These are phyloP conservation scores for Alitta virens DNA, from an alignment of 2,888 invertebrate species.

Conservation along the genomic window DNA sequence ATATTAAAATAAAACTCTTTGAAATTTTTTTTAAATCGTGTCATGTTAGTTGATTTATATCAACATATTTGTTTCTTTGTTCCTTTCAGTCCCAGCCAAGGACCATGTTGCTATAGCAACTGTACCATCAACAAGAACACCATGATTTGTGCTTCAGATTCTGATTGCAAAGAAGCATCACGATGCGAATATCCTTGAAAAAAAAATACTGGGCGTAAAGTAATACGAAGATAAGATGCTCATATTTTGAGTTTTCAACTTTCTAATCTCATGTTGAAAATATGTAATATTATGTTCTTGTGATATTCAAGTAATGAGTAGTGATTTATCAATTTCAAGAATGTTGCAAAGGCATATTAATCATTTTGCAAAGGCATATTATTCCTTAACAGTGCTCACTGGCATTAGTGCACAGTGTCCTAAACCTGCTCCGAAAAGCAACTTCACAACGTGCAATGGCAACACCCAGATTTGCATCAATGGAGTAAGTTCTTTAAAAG, in stretches of 20 bases:
- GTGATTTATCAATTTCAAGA: not conserved
- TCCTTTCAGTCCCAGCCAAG: constrained; percentile 83
- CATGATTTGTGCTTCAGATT: constrained; percentile 86
- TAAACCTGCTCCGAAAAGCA: constrained; percentile 74
- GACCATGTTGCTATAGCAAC: constrained; percentile 87
- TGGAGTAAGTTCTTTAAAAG: constrained; percentile 89
- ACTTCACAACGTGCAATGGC: constrained; percentile 94
- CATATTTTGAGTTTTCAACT: too few species aligned
- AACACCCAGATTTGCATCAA: constrained; percentile 93
- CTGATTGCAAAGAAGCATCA: constrained; percentile 68
- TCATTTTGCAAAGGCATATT: too few species aligned
- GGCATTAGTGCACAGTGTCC: constrained; percentile 79
- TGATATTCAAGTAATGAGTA: too few species aligned
- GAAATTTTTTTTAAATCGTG: too few species aligned
- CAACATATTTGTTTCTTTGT: too few species aligned
- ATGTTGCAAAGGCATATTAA: too few species aligned
- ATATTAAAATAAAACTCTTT: too few species aligned
- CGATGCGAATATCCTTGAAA: constrained; percentile 67
- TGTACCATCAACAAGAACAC: constrained; percentile 30
- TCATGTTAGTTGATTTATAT: too few species aligned
- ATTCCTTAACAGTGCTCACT: constrained; percentile 29
- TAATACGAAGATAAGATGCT: too few species aligned
- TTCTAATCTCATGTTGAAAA: too few species aligned
- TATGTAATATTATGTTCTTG: too few species aligned
- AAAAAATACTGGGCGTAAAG: not conserved